These are phyloP conservation scores for Antennarius striatus DNA, from an alignment of 2,113 vertebrate species.

Conservation along the genomic window DNA sequence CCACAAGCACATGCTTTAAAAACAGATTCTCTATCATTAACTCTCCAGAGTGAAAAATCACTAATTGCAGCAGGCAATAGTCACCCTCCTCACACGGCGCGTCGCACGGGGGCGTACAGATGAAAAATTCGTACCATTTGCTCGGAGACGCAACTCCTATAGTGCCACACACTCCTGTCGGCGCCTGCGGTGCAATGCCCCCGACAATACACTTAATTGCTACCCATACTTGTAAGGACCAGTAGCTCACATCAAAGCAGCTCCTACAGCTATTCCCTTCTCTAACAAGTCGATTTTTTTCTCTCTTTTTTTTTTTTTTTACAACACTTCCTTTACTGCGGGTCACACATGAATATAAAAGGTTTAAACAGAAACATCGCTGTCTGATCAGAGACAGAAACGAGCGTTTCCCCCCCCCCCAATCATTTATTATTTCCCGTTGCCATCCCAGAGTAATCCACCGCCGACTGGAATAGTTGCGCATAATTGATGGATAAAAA, in stretches of 20 bases:
- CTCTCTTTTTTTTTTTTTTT: conserved; percentile 10
- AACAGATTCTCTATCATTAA: conserved; percentile 52
- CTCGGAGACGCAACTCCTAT: conserved; percentile 56
- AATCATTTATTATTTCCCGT: conserved; percentile 39
- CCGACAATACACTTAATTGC: conserved; percentile 71
- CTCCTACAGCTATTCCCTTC: conserved; percentile 65
- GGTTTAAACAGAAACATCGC: conserved; percentile 48
- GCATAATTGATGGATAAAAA: conserved; percentile 6
- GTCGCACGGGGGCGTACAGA: conserved; percentile 65
- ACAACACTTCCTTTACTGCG: conserved; percentile 73
- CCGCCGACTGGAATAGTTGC: conserved; percentile 8
- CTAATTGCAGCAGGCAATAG: conserved; percentile 68
- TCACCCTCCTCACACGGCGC: conserved; percentile 46
- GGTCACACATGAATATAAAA: conserved; percentile 67
- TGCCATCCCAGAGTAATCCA: not conserved
- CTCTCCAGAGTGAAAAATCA: conserved; percentile 59
- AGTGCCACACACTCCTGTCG: conserved; percentile 38
- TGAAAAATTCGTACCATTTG: conserved; percentile 70
- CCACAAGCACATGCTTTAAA: conserved; percentile 44
- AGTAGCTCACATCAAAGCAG: conserved; percentile 76
- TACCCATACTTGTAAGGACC: conserved; percentile 69
- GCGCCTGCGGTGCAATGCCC: conserved; percentile 57
- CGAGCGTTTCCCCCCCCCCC: conserved; percentile 20
- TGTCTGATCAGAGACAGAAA: conserved; percentile 25
- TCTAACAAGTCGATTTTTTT: conserved; percentile 75